Evolutionary conservation across 92 coral and sea anemone genomes (phyloP).

Genomic region (Plumapathes pennacea): DNA sequence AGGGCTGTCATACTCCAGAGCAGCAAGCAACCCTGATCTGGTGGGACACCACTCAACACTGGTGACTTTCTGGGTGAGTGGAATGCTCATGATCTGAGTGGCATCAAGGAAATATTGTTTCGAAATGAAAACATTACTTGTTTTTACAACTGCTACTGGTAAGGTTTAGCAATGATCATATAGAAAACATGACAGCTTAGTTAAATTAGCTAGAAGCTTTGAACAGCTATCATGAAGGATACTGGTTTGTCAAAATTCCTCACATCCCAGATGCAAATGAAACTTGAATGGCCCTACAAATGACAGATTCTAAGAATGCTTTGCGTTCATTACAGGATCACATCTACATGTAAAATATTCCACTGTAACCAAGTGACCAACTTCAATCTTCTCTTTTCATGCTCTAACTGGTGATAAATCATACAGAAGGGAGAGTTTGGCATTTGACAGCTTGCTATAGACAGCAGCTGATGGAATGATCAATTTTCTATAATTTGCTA

Average conservation of each 20-base stretch:
- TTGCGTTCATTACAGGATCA: neutral
- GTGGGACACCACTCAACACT: slow-evolving; percentile 94
- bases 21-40: slow-evolving; percentile 83
- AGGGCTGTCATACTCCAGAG: slow-evolving; percentile 74
- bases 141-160: neutral
- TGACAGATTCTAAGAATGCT: neutral
- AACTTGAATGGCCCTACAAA: slow-evolving; percentile 72
- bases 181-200: too few species aligned
- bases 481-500: too few species aligned
- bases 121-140: too few species aligned
- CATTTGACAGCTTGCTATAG: too few species aligned
- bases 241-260: slow-evolving; percentile 94
- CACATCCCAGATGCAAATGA: slow-evolving; percentile 90
- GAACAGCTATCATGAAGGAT: slow-evolving; percentile 54
- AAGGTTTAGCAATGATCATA: too few species aligned
- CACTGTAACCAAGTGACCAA: too few species aligned
- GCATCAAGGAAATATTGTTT: slow-evolving; percentile 61
- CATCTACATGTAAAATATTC: too few species aligned
- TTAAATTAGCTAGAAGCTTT: neutral
- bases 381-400: too few species aligned
- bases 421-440: too few species aligned
- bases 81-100: slow-evolving; percentile 59
- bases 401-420: too few species aligned
- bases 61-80: slow-evolving; percentile 39
- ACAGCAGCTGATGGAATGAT: too few species aligned